Percentiles rank a stretch among this genome's conserved stretches.
These are phyloP conservation scores for Cichladusa arquata DNA, from an alignment of 2,113 vertebrate genomes.

Conservation along the genomic window DNA sequence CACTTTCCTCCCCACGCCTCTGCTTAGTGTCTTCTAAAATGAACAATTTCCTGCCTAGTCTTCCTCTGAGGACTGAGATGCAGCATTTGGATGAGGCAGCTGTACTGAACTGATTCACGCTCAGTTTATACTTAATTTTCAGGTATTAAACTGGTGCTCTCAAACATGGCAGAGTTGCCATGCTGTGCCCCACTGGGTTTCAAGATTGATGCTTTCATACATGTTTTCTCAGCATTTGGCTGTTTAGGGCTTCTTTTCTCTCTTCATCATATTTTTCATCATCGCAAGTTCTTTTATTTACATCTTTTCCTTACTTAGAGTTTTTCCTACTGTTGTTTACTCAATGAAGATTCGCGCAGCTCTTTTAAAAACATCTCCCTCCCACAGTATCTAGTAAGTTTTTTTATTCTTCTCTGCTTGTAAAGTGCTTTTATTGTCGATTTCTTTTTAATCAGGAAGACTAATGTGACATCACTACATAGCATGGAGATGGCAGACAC, in stretches of 20 bases:
- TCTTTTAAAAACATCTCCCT: not conserved
- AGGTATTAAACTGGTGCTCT: not conserved
- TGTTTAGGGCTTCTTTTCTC: not conserved
- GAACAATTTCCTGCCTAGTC: not conserved
- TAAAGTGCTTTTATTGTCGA: not conserved
- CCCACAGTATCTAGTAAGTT: not conserved
- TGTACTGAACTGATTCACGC: not conserved
- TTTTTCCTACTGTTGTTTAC: not conserved
- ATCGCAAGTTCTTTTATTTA: not conserved
- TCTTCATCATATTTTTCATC: not conserved
- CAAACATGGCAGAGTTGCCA: not conserved
- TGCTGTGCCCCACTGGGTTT: not conserved
- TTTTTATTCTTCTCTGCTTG: not conserved
- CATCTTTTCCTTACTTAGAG: not conserved
- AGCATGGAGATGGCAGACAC: not conserved
- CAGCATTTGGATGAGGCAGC: not conserved
- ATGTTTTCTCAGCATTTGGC: not conserved
- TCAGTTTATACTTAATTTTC: not conserved
- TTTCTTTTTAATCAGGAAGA: not conserved
- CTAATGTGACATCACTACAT: not conserved
- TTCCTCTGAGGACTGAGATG: not conserved
- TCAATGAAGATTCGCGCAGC: not conserved
- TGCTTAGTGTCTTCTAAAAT: not conserved
- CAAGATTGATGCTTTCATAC: not conserved
- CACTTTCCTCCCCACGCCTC: rapidly evolving